Evolutionary conservation across 2,113 vertebrate species (phyloP).

Genomic region (Aldabrachelys gigantea): DNA sequence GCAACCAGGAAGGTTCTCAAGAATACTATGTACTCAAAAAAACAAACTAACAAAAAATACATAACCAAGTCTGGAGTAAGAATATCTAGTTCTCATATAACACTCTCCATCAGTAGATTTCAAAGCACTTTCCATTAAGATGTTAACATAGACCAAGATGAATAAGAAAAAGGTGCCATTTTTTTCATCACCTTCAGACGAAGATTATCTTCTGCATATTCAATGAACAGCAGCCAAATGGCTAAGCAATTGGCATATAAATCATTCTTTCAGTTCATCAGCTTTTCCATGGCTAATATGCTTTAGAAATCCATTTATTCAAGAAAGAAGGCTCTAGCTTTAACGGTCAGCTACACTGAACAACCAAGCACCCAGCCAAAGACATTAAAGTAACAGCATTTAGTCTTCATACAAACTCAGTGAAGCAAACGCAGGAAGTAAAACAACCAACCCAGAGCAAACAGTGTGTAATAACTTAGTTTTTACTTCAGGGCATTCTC

Average conservation of each 20-base stretch:
- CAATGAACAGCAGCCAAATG: neutral
- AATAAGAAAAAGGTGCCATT: neutral
- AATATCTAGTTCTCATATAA: neutral
- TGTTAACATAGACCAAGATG: neutral
- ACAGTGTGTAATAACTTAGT: rapidly evolving
- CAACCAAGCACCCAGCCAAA: neutral
- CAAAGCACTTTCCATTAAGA: neutral
- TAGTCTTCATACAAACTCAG: neutral
- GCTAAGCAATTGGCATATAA: neutral
- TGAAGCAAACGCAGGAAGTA: neutral
- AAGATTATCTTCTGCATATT: neutral
- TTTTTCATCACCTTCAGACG: neutral
- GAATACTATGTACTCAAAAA: neutral
- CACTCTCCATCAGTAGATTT: rapidly evolving
- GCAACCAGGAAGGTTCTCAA: neutral
- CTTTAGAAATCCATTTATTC: neutral
- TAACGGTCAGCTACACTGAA: neutral
- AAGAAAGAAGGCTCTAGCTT: rapidly evolving
- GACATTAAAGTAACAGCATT: neutral
- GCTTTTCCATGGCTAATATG: neutral
- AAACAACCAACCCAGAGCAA: neutral
- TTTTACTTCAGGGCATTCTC: neutral
- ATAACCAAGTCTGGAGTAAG: neutral
- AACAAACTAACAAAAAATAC: rapidly evolving
- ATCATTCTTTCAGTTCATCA: neutral